Evolutionary conservation across 2,797 vertebrate genomes (phyloP).

Genomic region (Cyclura pinguis): DNA sequence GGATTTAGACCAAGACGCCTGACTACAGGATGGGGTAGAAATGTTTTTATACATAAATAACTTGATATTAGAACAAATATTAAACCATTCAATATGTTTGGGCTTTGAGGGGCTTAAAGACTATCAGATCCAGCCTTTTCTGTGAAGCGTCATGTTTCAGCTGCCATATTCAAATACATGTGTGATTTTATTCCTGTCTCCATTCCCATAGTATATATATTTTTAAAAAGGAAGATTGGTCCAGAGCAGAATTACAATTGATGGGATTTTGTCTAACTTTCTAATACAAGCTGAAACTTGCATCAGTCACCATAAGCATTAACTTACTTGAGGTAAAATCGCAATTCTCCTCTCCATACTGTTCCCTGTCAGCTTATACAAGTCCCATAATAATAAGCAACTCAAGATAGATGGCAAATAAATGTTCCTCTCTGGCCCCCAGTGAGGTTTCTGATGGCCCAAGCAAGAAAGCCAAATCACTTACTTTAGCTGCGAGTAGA

Average conservation of each 20-base stretch:
- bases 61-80: background rate
- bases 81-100: background rate
- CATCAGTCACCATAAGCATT: background rate
- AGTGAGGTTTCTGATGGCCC: background rate
- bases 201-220: background rate
- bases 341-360: background rate
- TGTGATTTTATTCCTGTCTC: background rate
- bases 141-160: background rate
- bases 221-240: background rate
- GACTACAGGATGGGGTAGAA: background rate
- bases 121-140: background rate
- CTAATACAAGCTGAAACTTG: background rate
- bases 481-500: background rate
- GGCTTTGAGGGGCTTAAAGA: background rate
- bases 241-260: background rate
- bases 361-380: background rate
- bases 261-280: background rate
- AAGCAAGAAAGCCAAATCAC: slow-evolving; percentile 11
- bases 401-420: background rate
- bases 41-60: background rate
- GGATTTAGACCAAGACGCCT: background rate
- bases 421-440: background rate
- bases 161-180: background rate
- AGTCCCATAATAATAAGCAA: background rate
- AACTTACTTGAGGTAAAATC: background rate